phyloP scores from a whole-genome alignment of 2,888 invertebrate species.

The Pycnomerus fuliginosus region DNA sequence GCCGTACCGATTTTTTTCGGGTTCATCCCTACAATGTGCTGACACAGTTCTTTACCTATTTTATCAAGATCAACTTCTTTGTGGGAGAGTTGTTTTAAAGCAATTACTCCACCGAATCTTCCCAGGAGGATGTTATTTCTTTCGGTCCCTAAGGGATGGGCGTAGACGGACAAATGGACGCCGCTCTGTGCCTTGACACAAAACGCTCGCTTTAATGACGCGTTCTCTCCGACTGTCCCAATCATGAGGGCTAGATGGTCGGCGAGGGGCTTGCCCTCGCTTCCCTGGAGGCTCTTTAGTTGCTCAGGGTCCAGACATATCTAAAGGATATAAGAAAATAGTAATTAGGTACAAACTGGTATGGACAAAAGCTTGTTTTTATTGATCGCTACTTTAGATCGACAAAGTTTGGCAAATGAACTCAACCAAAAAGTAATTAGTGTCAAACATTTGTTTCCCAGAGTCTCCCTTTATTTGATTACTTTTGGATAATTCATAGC shows the following conservation, averaged over 20 bases:
- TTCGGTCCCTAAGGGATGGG: constrained; percentile 68
- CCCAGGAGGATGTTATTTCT: constrained; percentile 62
- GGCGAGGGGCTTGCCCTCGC: constrained; percentile 70
- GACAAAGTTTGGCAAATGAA: too few species aligned
- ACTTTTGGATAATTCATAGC: too few species aligned
- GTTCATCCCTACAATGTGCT: constrained; percentile 90
- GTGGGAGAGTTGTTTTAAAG: constrained; percentile 58
- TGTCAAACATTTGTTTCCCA: too few species aligned
- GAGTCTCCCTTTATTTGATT: too few species aligned
- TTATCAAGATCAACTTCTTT: constrained; percentile 42
- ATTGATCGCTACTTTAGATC: too few species aligned
- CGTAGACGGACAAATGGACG: constrained; percentile 65
- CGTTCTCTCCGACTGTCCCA: constrained; percentile 90
- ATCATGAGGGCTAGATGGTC: constrained; percentile 84
- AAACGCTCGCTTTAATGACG: constrained; percentile 74
- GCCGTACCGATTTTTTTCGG: constrained; percentile 70
- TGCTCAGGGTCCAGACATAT: constrained; percentile 67
- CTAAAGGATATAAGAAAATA: too few species aligned
- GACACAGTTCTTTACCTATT: constrained; percentile 77
- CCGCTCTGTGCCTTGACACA: constrained; percentile 66
- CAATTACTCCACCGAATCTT: constrained; percentile 83
- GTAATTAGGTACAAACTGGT: too few species aligned
- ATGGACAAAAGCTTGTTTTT: too few species aligned
- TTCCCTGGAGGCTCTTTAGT: constrained; percentile 61
- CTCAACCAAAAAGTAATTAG: too few species aligned